Conservation (phyloP, 30 jellyfish, hydroid and myxozoan genomes). For the Catostylus mosaicus region DNA sequence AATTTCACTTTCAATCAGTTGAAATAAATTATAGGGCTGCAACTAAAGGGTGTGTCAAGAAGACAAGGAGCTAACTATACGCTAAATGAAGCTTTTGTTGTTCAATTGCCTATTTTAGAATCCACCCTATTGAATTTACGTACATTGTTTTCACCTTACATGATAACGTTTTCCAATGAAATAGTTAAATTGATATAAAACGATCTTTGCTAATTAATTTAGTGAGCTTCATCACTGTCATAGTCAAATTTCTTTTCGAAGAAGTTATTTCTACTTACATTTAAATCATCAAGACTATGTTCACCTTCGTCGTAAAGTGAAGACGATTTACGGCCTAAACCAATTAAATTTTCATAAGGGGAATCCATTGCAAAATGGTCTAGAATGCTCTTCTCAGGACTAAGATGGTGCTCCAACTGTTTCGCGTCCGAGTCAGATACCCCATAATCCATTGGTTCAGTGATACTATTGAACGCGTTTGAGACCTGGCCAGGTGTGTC, state of each 20-base stretch:
- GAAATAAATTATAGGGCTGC: no score
- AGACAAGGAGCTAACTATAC: no score
- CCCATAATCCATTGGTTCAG: constrained; percentile 57
- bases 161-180: no score
- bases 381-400: constrained; percentile 53
- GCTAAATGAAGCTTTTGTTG: no score
- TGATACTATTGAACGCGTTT: constrained; percentile 47
- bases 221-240: constrained; percentile 70
- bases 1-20: no score
- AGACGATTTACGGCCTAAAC: constrained; percentile 3
- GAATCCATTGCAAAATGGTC: constrained; percentile 93
- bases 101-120: no score
- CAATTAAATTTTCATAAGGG: constrained; percentile 76
- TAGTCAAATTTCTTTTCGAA: constrained; percentile 60
- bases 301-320: constrained; percentile 60
- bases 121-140: no score
- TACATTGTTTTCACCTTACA: no score
- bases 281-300: constrained; percentile 26
- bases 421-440: constrained; percentile 42
- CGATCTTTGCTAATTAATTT: no score
- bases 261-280: constrained; percentile 39
- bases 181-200: no score
- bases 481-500: constrained; percentile 23
- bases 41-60: no score
- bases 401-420: constrained; percentile 54